phyloP scores from a whole-genome alignment of 64 coral and sea anemone species.

The Pocillopora verrucosa region DNA sequence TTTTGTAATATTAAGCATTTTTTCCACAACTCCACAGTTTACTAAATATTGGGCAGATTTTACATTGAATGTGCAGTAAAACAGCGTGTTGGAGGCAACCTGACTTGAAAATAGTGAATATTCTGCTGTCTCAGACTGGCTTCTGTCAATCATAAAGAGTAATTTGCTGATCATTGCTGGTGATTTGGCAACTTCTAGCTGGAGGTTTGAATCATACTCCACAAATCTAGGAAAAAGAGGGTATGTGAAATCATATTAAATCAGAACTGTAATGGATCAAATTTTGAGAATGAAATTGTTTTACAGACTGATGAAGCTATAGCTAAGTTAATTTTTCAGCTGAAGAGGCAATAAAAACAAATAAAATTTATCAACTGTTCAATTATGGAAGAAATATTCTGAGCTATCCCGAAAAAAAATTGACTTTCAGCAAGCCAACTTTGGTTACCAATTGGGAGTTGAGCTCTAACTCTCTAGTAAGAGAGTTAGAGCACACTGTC shows the following conservation, averaged over 20 bases:
- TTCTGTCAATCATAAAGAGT: conserved; percentile 41
- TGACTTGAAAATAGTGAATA: conserved; percentile 56
- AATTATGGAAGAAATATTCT: no score
- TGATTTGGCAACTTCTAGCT: conserved; percentile 46
- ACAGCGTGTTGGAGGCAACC: conserved; percentile 40
- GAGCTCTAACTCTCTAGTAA: no score
- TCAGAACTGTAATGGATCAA: not conserved
- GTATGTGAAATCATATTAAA: not conserved
- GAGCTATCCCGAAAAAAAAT: no score
- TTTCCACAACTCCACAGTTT: conserved; percentile 9
- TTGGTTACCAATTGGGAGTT: no score
- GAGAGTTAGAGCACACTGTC: no score
- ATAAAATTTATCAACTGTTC: no score
- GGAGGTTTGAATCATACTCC: conserved; percentile 50
- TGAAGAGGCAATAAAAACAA: no score
- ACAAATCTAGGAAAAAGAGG: conserved; percentile 43
- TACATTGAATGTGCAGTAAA: conserved; percentile 73
- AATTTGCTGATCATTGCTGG: conserved; percentile 34
- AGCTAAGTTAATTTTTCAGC: no score
- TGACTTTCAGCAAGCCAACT: no score
- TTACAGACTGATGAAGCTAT: no score
- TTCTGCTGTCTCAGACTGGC: not conserved
- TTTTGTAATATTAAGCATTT: conserved; percentile 46
- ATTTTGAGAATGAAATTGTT: not conserved
- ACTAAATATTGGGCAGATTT: conserved; percentile 35